Evolutionary conservation across 2,797 vertebrate species (phyloP).

Genomic region (Pipistrellus nathusii): DNA sequence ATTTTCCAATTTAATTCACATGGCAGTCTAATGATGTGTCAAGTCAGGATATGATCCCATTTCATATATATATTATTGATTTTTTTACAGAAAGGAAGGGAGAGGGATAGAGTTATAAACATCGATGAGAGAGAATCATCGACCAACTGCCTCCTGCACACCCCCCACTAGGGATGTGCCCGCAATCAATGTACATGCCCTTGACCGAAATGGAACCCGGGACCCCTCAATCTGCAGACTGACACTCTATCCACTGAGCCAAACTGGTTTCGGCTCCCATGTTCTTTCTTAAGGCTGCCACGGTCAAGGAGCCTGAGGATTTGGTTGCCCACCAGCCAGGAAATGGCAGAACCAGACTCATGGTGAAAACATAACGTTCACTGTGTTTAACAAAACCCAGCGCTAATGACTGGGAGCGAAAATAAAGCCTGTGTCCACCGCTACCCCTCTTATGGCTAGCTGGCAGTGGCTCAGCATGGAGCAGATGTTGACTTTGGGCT

Average conservation of each 20-base stretch:
- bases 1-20: background rate
- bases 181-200: too few species aligned
- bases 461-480: slow-evolving; percentile 58
- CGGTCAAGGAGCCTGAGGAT: background rate
- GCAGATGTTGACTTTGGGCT: slow-evolving; percentile 75
- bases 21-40: background rate
- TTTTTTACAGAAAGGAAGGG: too few species aligned
- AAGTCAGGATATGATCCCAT: background rate
- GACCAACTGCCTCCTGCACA: too few species aligned
- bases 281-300: slow-evolving; percentile 33
- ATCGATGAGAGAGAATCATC: too few species aligned
- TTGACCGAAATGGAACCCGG: too few species aligned
- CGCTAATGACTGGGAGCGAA: slow-evolving; percentile 57
- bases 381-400: slow-evolving; percentile 63
- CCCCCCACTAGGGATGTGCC: too few species aligned
- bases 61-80: background rate
- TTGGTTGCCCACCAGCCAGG: slow-evolving; percentile 39
- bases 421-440: slow-evolving; percentile 62
- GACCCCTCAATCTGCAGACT: too few species aligned
- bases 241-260: too few species aligned
- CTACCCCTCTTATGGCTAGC: slow-evolving; percentile 55
- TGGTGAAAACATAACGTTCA: slow-evolving; percentile 66
- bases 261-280: background rate
- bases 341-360: slow-evolving; percentile 45
- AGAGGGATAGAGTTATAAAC: too few species aligned